Percentiles rank a stretch among this genome's conserved stretches.
phyloP scores from a whole-genome alignment of 2,113 vertebrate species.

The Rhinichthys klamathensis region DNA sequence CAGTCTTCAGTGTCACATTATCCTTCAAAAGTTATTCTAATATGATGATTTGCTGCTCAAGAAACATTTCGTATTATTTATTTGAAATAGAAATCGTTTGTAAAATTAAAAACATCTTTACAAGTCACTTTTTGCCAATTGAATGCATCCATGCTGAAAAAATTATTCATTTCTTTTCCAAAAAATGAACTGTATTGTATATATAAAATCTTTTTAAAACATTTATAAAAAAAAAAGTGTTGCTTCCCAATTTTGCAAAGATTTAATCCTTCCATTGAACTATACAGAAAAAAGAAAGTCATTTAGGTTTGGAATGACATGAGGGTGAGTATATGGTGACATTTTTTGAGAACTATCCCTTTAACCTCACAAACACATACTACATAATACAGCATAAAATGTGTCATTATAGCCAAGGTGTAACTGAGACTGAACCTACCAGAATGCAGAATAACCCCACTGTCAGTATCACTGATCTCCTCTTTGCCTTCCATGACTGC shows the following conservation, averaged over 20 bases:
- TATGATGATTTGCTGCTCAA: not conserved
- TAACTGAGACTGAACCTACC: constrained; percentile 70
- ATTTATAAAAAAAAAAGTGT: too few relatives aligned
- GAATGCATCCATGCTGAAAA: not conserved
- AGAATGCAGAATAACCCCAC: constrained; percentile 87
- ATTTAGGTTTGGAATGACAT: not conserved
- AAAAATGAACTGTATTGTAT: not conserved
- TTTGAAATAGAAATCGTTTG: not conserved
- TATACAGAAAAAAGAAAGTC: not conserved
- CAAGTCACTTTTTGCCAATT: not conserved
- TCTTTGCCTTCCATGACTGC: constrained; percentile 82
- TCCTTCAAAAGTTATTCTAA: not conserved
- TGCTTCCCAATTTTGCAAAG: not conserved
- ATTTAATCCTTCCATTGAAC: not conserved
- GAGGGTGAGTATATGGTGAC: not conserved
- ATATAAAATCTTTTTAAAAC: not conserved
- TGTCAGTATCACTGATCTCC: constrained; percentile 86
- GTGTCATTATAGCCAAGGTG: not conserved
- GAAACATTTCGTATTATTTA: not conserved
- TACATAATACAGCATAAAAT: not conserved
- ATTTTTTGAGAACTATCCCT: not conserved
- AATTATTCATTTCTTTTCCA: not conserved
- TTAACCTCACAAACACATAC: not conserved
- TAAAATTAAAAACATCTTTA: not conserved
- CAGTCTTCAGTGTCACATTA: not conserved